Percentiles rank a stretch among this genome's conserved stretches.
Conservation (phyloP, 2,797 vertebrate species). For the Melanogrammus aeglefinus region DNA sequence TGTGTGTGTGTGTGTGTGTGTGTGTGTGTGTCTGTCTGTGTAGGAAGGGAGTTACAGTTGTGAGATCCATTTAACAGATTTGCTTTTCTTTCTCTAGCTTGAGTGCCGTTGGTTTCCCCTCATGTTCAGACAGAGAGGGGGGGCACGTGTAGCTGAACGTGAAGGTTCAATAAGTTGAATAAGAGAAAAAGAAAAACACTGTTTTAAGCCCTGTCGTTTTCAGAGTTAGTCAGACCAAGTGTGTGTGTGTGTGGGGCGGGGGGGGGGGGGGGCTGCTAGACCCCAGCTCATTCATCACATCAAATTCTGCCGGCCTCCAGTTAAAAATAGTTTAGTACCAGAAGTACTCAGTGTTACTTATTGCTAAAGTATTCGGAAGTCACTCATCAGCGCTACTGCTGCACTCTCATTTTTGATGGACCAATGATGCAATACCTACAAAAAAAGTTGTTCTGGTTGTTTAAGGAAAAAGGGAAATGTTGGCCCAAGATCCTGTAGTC, state of each 20-base stretch:
- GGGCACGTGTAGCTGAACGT: conserved; percentile 63
- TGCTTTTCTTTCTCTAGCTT: conserved; percentile 38
- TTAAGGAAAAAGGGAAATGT: background rate
- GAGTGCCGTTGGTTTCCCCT: conserved; percentile 40
- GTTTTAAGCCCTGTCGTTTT: conserved; percentile 45
- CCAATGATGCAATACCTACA: conserved; percentile 22
- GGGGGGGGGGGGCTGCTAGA: no score
- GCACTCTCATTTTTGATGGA: conserved; percentile 7
- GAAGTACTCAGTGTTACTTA: background rate
- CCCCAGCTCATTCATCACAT: conserved; percentile 51
- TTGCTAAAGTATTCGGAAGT: conserved; percentile 22
- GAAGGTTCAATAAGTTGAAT: conserved; percentile 52
- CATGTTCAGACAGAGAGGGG: conserved; percentile 31
- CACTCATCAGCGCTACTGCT: conserved; percentile 21
- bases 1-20: background rate
- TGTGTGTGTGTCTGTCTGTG: no score
- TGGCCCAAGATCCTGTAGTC: background rate
- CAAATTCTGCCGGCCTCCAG: conserved; percentile 31
- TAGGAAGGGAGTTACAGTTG: conserved; percentile 38
- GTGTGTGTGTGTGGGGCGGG: no score
- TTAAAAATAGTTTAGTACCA: conserved; percentile 43
- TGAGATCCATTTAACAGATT: conserved; percentile 53
- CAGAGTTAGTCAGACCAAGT: conserved; percentile 52
- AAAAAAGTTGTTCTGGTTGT: conserved; percentile 20
- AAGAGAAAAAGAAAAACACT: conserved; percentile 40